Percentiles rank a stretch among this genome's conserved stretches.
phyloP scores from a whole-genome alignment of 92 coral and sea anemone genomes.

The Palythoa heliodiscus region DNA sequence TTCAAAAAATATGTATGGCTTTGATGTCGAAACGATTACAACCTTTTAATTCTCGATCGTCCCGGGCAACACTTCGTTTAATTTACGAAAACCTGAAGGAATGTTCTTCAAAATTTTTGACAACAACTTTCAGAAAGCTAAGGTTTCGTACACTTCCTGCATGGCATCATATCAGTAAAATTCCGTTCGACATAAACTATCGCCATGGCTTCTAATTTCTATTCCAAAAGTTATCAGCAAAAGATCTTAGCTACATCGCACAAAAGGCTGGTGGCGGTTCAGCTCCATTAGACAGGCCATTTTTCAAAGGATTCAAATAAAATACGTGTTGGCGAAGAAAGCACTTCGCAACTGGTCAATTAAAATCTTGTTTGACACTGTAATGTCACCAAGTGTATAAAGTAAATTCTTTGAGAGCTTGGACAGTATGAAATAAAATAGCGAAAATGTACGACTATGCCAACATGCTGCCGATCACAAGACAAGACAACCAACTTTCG shows the following conservation, averaged over 20 bases:
- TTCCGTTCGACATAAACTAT: not conserved
- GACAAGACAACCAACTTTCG: not conserved
- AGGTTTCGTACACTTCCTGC: no score
- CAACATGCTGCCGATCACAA: no score
- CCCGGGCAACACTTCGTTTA: no score
- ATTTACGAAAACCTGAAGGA: no score
- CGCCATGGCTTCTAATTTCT: constrained; percentile 4
- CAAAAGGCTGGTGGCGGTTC: not conserved
- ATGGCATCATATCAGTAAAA: not conserved
- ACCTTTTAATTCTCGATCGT: no score
- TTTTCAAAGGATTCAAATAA: not conserved
- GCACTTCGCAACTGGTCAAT: not conserved
- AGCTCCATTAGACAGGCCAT: constrained; percentile 10
- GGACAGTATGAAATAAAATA: not conserved
- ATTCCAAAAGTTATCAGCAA: constrained; percentile 3
- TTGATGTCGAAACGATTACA: no score
- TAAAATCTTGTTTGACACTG: no score
- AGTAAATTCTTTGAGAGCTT: not conserved
- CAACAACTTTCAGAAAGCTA: no score
- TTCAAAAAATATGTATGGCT: no score
- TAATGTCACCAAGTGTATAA: not conserved
- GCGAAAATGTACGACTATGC: not conserved
- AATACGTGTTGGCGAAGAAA: not conserved
- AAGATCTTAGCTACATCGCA: not conserved
- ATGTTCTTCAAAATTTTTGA: no score